A percentile compares a stretch with the other conserved stretches of the same genome.
These are phyloP conservation scores for Sus cebifrons DNA, from an alignment of 2,797 vertebrate species.

Conservation along the genomic window DNA sequence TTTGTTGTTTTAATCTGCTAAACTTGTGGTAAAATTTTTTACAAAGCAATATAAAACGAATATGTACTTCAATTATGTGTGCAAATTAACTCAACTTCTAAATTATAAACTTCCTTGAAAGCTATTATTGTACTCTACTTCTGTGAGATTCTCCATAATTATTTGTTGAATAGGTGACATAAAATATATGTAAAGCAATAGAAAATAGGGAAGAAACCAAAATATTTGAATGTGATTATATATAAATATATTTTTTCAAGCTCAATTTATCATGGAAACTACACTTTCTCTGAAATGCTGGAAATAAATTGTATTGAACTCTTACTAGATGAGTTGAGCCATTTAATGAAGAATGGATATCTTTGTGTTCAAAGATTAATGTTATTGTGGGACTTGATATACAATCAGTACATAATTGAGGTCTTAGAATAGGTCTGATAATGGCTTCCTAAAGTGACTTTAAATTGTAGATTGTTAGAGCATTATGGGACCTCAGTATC, in stretches of 20 bases:
- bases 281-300: background rate
- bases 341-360: background rate
- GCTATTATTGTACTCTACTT: background rate
- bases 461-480: background rate
- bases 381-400: background rate
- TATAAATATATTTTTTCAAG: background rate
- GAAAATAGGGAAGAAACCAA: background rate
- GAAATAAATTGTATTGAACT: background rate
- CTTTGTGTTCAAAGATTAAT: background rate
- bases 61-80: background rate
- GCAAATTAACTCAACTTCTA: background rate
- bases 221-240: background rate
- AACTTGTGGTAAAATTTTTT: background rate
- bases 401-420: background rate
- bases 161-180: background rate
- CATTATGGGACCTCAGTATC: background rate
- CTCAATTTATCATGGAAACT: background rate
- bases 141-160: background rate
- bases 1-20: background rate
- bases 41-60: background rate
- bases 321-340: background rate
- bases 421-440: background rate
- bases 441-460: background rate
- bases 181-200: background rate
- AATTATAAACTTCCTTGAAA: background rate